Conservation (phyloP, 2,797 vertebrate genomes). For the Linurgus olivaceus region DNA sequence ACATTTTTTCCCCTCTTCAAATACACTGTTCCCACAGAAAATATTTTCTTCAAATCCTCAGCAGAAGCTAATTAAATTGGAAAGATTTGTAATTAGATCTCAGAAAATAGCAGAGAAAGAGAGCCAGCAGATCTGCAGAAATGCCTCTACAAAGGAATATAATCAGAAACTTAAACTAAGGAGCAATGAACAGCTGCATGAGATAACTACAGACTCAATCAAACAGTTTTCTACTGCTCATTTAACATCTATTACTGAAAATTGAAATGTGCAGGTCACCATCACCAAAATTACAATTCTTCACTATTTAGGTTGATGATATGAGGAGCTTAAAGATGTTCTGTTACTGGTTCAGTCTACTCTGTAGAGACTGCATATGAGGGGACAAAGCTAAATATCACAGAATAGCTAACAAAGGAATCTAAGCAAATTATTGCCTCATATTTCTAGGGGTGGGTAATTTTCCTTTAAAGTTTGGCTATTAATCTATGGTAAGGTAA, state of each 20-base stretch:
- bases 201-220: slow-evolving; percentile 21
- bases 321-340: slow-evolving; percentile 3
- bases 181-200: slow-evolving; percentile 5
- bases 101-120: not conserved
- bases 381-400: not conserved
- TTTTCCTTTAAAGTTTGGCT: not conserved
- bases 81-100: slow-evolving; percentile 30
- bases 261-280: not conserved
- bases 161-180: slow-evolving; percentile 55
- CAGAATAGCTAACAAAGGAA: not conserved
- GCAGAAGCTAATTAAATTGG: not conserved
- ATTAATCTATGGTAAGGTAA: not conserved
- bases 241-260: slow-evolving; percentile 26
- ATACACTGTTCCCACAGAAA: not conserved
- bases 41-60: not conserved
- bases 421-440: not conserved
- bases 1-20: not conserved
- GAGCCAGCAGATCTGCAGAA: not conserved
- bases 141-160: not conserved
- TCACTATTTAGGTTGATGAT: not conserved
- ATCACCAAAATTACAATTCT: not conserved
- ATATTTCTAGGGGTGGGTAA: not conserved
- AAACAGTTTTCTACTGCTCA: slow-evolving; percentile 15
- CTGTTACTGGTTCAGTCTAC: not conserved
- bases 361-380: not conserved